Percentiles rank a stretch among this genome's conserved stretches.
These are phyloP conservation scores for Thymelicus lineola DNA, from an alignment of 2,888 invertebrate genomes.

Conservation along the genomic window DNA sequence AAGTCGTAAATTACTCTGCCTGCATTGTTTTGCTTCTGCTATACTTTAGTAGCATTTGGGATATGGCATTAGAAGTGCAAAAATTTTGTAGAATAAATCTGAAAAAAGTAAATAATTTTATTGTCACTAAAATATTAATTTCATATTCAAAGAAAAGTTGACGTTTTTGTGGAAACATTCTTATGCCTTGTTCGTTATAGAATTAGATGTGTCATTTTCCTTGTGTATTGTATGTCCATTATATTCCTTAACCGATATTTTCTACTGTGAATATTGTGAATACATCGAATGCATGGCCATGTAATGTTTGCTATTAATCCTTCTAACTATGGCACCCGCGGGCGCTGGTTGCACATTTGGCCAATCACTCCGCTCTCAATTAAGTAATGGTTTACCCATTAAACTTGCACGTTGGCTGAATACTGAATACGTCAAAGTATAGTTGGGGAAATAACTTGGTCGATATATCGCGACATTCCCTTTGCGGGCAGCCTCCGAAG, in stretches of 20 bases:
- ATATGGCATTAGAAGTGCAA: neutral
- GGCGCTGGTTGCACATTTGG: slow-evolving; percentile 30
- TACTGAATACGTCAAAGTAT: slow-evolving; percentile 48
- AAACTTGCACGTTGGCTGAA: slow-evolving; percentile 50
- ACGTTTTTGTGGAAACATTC: too few species aligned
- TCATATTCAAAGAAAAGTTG: too few species aligned
- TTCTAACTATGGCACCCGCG: slow-evolving; percentile 17
- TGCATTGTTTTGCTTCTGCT: neutral
- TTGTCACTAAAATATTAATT: too few species aligned
- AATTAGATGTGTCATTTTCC: neutral
- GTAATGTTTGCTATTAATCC: slow-evolving; percentile 28
- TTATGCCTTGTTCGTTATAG: too few species aligned
- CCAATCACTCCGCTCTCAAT: slow-evolving; percentile 36
- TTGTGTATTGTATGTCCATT: neutral
- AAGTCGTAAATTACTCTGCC: neutral
- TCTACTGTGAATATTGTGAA: neutral
- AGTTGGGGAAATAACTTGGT: slow-evolving; percentile 50
- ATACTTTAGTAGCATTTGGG: neutral
- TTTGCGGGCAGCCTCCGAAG: slow-evolving; percentile 53
- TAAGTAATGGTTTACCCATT: slow-evolving; percentile 45
- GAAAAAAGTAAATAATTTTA: too few species aligned
- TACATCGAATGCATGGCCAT: slow-evolving; percentile 1
- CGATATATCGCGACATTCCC: slow-evolving; percentile 55
- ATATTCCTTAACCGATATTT: neutral
- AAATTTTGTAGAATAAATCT: too few species aligned